These are phyloP conservation scores for Melanotaenia duboulayi DNA, from an alignment of 2,113 vertebrate species.

Conservation along the genomic window DNA sequence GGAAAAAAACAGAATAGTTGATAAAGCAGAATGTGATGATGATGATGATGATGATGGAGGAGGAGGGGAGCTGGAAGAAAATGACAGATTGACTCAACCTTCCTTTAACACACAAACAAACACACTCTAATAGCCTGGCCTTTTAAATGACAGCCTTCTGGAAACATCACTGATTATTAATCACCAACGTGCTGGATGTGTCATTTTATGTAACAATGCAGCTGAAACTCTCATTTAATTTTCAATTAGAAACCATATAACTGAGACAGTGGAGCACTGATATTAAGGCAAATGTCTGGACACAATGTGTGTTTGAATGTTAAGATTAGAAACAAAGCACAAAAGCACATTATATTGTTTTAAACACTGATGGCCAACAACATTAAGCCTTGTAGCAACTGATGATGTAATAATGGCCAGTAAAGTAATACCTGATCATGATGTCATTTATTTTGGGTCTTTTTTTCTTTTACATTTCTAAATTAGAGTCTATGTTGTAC, in stretches of 20 bases:
- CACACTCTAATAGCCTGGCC: constrained; percentile 1
- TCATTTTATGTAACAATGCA: constrained; percentile 8
- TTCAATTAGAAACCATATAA: constrained; percentile 6
- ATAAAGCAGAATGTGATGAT: neutral
- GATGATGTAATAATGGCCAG: too few species aligned
- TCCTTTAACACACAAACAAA: constrained; percentile 2
- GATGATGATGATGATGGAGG: too few species aligned
- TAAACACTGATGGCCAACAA: neutral
- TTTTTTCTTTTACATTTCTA: too few species aligned
- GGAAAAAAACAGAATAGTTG: neutral
- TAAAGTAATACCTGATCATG: too few species aligned
- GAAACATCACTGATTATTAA: constrained; percentile 29
- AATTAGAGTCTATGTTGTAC: too few species aligned
- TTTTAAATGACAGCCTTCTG: constrained; percentile 20
- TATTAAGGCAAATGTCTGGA: neutral
- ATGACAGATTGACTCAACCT: constrained; percentile 22
- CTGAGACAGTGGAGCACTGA: neutral
- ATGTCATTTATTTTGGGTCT: too few species aligned
- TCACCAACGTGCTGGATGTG: constrained; percentile 8
- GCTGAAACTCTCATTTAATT: constrained; percentile 11
- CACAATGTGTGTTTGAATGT: neutral
- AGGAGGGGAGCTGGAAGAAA: neutral
- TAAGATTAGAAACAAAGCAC: neutral
- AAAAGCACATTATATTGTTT: neutral
- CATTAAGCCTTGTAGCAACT: neutral